Base-by-base conservation (phyloP, 2,113 vertebrate genomes). In the Phylloscopus trochiloides region DNA sequence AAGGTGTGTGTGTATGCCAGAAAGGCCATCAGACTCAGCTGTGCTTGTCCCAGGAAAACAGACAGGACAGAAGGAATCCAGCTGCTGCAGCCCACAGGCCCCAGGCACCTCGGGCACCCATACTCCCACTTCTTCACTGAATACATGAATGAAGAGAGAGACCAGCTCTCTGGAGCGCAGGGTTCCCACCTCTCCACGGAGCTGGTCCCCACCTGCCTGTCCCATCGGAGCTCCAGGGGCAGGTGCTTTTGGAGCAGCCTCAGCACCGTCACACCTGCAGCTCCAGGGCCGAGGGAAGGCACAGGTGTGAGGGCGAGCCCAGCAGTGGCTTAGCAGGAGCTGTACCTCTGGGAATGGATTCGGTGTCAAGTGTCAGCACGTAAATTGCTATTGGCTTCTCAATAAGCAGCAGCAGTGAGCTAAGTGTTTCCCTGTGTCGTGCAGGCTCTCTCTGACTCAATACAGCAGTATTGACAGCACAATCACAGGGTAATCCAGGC, bases 321-420 rank as follows among this genome's bases (percentile, higher is more conserved):
- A 47, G 40, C 42, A 57, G 90, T 34, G 83, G 86, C 90, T 77
- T 45, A 78, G 96, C 92, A 73, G 92, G 95, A 97, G 96, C 94
- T 92, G 83, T 40, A 97, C 98, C 98, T 97, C 95, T 88, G 97
- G 97, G 96, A 98, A 98, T 90, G 97, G 96, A 97, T 98, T 97
- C 67, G 89, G 98, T 97, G 97, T 98, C 98, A 98, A 98, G 98
- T 98, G 98, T 99, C 98, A 98, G 98, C 98, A 98, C 98, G 98
- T 98, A 99, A 99, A 99, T 99, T 99, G 98, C 98, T 99, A 99
- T 99, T 99, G 99, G 99, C 99, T 99, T 99, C 98, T 99, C 99
- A 99, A 99, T 99, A 99, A 99, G 99, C 98, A 98, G 98, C 98
- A 98, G 98, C 91, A 98, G 98, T 97, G 97, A 98, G 98, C 97